Percentiles rank a stretch among this genome's conserved stretches.
Conservation (phyloP, 2,888 invertebrate species). For the Lacanobia wlatinum region DNA sequence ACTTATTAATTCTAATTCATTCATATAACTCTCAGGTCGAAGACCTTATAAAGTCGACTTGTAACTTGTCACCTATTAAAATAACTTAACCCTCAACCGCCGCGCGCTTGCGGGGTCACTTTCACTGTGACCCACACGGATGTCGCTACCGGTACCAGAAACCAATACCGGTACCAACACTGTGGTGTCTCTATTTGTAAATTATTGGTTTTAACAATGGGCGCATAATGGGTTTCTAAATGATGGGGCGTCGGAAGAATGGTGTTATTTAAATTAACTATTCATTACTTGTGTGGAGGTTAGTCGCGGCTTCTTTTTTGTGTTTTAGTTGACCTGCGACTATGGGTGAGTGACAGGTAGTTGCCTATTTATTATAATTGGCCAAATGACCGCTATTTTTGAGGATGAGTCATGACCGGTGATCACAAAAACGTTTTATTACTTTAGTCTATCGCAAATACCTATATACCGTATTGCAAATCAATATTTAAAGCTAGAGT, state of each 20-base stretch:
- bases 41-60: neutral
- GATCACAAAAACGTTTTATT: no score
- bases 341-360: no score
- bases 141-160: conserved; percentile 17
- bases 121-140: conserved; percentile 53
- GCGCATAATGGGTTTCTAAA: neutral
- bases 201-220: conserved; percentile 40
- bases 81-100: conserved; percentile 37
- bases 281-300: conserved; percentile 4
- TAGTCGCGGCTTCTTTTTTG: neutral
- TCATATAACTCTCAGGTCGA: neutral
- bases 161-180: neutral
- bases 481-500: no score
- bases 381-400: neutral
- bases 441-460: no score
- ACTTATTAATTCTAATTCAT: no score
- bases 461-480: no score
- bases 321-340: no score
- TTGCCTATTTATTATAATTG: no score
- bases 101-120: conserved; percentile 40
- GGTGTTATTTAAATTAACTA: neutral
- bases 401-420: no score
- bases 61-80: conserved; percentile 7
- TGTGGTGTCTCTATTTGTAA: conserved; percentile 47
- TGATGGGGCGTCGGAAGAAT: neutral